Conservation (phyloP, 1,140 invertebrate genomes). For the Hyles euphorbiae region DNA sequence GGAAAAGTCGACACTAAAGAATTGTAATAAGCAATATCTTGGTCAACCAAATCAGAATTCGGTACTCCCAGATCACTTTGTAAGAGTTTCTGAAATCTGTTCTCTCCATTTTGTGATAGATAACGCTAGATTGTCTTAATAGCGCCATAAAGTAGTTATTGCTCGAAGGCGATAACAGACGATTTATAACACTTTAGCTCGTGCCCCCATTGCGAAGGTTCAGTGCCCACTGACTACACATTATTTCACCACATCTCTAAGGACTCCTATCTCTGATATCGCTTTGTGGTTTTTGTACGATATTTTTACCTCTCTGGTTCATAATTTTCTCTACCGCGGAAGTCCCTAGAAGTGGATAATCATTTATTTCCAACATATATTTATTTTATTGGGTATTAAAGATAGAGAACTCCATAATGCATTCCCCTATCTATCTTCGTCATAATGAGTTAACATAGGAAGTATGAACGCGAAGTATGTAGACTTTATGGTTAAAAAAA, state of each 20-base stretch:
- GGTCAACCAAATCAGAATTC: no score
- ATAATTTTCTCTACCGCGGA: no score
- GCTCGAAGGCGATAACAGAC: conserved; percentile 33
- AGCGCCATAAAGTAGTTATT: conserved; percentile 42
- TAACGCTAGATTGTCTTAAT: conserved; percentile 36
- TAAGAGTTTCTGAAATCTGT: conserved; percentile 18
- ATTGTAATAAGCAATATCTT: no score
- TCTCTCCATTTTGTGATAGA: conserved; percentile 24
- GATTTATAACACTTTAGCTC: conserved; percentile 45
- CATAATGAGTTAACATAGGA: no score
- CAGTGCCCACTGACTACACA: conserved; percentile 11
- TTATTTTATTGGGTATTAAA: no score
- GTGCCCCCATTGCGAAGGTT: conserved; percentile 14
- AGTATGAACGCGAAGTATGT: no score
- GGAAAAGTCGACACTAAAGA: no score
- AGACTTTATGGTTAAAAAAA: background rate
- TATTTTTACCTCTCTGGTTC: no score
- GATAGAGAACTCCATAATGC: no score
- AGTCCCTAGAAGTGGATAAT: no score
- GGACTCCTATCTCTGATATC: conserved; percentile 15
- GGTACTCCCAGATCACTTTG: background rate
- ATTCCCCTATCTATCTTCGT: no score
- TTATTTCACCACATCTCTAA: conserved; percentile 18
- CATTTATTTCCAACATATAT: no score
- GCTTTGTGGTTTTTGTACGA: background rate